Base-by-base conservation (phyloP, 2,113 vertebrate species). In the Gallinago media region DNA sequence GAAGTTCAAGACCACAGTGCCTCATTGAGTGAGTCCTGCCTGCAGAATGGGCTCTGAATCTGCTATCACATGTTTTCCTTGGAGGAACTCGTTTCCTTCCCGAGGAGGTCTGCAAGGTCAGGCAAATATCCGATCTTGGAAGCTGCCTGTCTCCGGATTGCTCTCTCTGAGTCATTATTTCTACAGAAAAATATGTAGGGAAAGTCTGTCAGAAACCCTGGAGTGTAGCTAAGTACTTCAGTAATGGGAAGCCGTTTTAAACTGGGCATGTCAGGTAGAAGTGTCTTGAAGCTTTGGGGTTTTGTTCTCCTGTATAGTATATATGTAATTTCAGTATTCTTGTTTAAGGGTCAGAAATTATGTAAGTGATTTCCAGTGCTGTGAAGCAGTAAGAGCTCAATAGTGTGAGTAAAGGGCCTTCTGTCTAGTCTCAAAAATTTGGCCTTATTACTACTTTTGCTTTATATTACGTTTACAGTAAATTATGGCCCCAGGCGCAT, bases 31-130 rank as follows among this genome's bases (percentile, higher is more conserved):
- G 78, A 73, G 47, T 91, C 8, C 85, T 72, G 32, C 74, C 61
- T 85, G 54, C 40, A 62, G 40, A 92, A 81, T 9, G 12, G 56
- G 20, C 91, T 91, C 61, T 88, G 59, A 89, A 85, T 95, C 88
- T 96, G 77, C 86, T 96, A 89, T 96, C 96, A 94, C 9, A 8
- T 96, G 96, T 98, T 96, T 98, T 97, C 92, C 94, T 96, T 84
- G 56, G 91, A 97, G 96, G 80, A 92, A 63, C 67, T 81, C 12
- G 1, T 91, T 98, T 98, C 98, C 97, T 98, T 98, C 97, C 97
- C 91, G 56, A 96, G 58, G 50, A 94, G 94, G 92, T 93, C 87
- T 75, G 58, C 50, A 22, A 97, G 96, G 96, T 97, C 97, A 96
- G 90, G 89, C 93, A 96, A 97, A 96, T 94, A 97, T 76, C 89